Evolutionary conservation across 2,888 invertebrate genomes (phyloP).

Genomic region (Onthophagus sagittarius): DNA sequence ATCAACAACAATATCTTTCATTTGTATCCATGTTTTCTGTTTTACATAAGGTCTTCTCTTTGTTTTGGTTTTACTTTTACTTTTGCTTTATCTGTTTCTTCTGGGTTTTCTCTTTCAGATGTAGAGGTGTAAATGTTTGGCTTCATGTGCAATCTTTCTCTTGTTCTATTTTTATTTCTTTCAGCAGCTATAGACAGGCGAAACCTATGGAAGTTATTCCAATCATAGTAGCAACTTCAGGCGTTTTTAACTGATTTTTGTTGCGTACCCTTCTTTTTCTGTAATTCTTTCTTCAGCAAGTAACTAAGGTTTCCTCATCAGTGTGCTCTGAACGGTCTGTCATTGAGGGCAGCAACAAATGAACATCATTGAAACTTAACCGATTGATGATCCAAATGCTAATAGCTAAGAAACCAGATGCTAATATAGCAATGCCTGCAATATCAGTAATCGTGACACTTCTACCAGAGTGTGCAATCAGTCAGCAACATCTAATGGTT

Average conservation of each 20-base stretch:
- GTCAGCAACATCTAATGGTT: no score
- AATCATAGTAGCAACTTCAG: neutral
- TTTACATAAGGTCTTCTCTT: no score
- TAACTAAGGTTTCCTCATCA: no score
- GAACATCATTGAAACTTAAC: neutral
- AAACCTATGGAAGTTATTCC: conserved; percentile 2
- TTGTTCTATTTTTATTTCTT: conserved; percentile 1
- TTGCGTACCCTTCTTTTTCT: conserved; percentile 1
- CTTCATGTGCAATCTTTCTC: conserved; percentile 1
- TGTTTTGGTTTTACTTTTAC: no score
- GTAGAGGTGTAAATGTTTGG: no score
- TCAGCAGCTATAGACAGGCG: conserved; percentile 2
- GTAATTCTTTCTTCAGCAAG: conserved; percentile 1
- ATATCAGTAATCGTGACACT: conserved; percentile 35
- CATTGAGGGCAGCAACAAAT: neutral
- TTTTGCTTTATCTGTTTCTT: no score
- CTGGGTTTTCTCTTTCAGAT: no score
- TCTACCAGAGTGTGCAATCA: conserved; percentile 22
- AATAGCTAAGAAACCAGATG: neutral
- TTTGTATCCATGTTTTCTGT: no score
- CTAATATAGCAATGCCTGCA: neutral
- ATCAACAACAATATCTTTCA: no score
- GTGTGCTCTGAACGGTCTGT: neutral
- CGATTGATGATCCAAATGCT: conserved; percentile 5
- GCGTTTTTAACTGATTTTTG: neutral